Base-by-base conservation (phyloP, 2,888 invertebrate species). In the Oconnorella tubifera region DNA sequence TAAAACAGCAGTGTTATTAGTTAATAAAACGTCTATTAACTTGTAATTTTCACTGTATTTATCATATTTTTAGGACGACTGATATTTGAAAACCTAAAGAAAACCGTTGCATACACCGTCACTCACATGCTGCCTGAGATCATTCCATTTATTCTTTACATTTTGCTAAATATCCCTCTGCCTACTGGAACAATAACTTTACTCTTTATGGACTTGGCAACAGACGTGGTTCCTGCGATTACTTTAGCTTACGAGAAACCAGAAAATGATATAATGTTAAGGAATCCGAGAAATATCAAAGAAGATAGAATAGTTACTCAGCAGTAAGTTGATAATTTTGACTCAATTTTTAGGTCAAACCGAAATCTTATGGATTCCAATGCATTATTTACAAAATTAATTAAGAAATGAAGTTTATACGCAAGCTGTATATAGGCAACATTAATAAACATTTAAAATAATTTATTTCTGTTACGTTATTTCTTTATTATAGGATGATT, bases 81-180 rank as follows among this genome's bases (percentile, higher is more conserved):
- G 75, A 95, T 96, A 85, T 96, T 95, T 85, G 95, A 96, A 85
- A 96, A 96, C 83, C 85, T 96, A 84, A 96, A 96, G 85, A 96
- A 96, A 84, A 94, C 94, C 76, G 94, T 96, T 84, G 93, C 94
- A 59, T 96, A 96, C 85, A 94, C 94, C 69, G 85, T 96, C 65
- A 94, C 95, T 73, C 92, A 92, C 73, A 96, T 96, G 85, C 94
- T 96, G 84, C 95, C 95, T 74, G 96, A 96, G 85, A 95, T 96
- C 81, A 91, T 94, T 67, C 95, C 95, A 70, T 96, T 96, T 89
- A 88, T 96, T 80, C 90, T 93, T 75, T 96, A 94, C 86, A 95
- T 96, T 85, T 87, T 94, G 56, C 90, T 91, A 84, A 93, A 93
- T 68, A 89, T 96, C 80, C 95, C 95, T 64, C 85, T 96, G 77